Conservation (phyloP, 2,113 vertebrate species). For the Probosciger aterrimus region DNA sequence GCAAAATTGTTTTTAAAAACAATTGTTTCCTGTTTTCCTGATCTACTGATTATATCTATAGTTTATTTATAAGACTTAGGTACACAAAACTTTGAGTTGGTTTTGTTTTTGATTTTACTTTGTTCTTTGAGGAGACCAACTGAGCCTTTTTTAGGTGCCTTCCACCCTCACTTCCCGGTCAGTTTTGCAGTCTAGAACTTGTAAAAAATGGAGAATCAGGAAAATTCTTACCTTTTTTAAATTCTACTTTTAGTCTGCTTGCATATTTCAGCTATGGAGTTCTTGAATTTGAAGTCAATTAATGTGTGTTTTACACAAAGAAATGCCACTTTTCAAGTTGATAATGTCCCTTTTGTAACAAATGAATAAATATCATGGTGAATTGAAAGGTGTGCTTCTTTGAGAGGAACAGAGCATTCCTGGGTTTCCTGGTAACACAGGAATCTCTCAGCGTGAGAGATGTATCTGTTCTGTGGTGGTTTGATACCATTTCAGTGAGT, state of each 20-base stretch:
- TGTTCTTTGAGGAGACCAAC: neutral
- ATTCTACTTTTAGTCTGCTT: neutral
- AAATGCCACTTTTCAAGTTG: neutral
- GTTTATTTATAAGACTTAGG: constrained; percentile 7
- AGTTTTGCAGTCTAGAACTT: neutral
- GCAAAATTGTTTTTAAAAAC: neutral
- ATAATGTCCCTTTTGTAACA: neutral
- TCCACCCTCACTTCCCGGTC: neutral
- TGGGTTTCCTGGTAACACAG: neutral
- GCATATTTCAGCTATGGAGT: neutral
- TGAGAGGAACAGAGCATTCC: neutral
- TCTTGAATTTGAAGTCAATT: neutral
- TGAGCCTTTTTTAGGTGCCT: neutral
- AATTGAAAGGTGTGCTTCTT: neutral
- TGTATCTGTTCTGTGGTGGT: neutral
- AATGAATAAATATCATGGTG: neutral
- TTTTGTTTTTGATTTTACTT: constrained; percentile 16
- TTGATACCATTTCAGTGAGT: neutral
- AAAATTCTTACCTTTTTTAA: neutral
- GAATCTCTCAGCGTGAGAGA: neutral
- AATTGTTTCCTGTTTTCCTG: constrained; percentile 21
- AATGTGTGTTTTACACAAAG: neutral
- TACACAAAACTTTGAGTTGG: neutral
- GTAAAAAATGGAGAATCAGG: neutral
- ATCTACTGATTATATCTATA: neutral